These are phyloP conservation scores for Halocynthia aurantium DNA, from an alignment of 23 tunicate genomes.

Conservation along the genomic window DNA sequence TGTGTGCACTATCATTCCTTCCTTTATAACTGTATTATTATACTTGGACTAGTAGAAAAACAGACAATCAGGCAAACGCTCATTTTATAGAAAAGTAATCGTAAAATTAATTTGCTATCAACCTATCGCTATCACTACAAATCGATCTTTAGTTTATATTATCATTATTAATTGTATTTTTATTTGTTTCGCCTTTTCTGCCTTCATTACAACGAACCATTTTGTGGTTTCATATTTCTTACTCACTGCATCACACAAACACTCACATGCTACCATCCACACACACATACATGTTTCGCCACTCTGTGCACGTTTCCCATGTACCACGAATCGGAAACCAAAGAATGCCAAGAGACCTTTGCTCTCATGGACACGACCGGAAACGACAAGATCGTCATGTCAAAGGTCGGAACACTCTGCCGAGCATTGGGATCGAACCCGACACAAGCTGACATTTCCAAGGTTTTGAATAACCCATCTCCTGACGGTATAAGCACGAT, in stretches of 20 bases:
- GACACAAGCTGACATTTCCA: conserved; percentile 85
- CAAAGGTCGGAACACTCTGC: conserved; percentile 89
- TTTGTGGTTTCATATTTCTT: too few species aligned
- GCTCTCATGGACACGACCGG: conserved; percentile 93
- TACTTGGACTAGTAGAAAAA: too few species aligned
- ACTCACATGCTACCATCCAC: not conserved
- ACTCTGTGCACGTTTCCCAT: conserved; percentile 24
- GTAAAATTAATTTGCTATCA: too few species aligned
- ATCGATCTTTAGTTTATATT: too few species aligned
- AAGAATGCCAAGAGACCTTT: conserved; percentile 69
- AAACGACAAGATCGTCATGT: conserved; percentile 69
- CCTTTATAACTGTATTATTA: not conserved
- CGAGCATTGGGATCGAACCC: conserved; percentile 98
- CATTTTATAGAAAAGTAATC: too few species aligned
- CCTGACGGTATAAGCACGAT: conserved; percentile 53
- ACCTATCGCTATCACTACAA: too few species aligned
- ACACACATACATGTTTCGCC: conserved; percentile 2
- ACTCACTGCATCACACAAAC: too few species aligned
- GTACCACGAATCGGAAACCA: conserved; percentile 35
- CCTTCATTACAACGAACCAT: not conserved
- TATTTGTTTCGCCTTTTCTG: not conserved
- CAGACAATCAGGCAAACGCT: too few species aligned
- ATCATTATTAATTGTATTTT: too few species aligned
- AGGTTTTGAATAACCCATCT: conserved; percentile 89
- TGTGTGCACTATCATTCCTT: not conserved